These are phyloP conservation scores for Apocheima hispidaria DNA, from an alignment of 2,888 invertebrate genomes.

Conservation along the genomic window DNA sequence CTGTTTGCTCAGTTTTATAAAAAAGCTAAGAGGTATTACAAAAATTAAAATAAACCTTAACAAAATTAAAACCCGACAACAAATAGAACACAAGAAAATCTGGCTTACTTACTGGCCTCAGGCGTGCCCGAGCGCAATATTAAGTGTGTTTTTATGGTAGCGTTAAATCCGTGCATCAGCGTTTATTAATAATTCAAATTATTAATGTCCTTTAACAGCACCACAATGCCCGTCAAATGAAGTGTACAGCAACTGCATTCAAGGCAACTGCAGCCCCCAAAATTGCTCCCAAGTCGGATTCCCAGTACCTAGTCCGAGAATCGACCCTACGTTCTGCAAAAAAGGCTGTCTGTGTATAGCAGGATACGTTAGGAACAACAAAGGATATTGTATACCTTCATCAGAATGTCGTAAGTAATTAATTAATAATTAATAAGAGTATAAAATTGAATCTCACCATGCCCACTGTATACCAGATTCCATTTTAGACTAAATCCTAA, in stretches of 20 bases:
- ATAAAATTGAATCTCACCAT: not conserved
- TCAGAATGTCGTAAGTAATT: constrained; percentile 32
- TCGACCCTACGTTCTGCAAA: constrained; percentile 20
- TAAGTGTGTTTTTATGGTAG: too few species aligned
- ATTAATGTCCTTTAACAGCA: not conserved
- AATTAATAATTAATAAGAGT: too few species aligned
- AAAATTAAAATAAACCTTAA: too few species aligned
- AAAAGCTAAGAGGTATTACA: too few species aligned
- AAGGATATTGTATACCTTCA: constrained; percentile 48
- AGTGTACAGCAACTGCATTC: not conserved
- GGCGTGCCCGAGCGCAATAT: too few species aligned
- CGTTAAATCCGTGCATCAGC: too few species aligned
- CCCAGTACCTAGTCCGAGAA: constrained; percentile 29
- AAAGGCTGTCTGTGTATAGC: constrained; percentile 37
- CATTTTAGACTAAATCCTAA: not conserved
- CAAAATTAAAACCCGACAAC: too few species aligned
- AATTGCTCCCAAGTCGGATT: constrained; percentile 36
- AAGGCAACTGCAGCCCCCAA: constrained; percentile 26
- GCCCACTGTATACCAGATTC: not conserved
- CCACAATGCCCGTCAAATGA: constrained; percentile 11
- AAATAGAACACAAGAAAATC: too few species aligned
- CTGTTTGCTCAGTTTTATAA: too few species aligned
- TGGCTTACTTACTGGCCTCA: too few species aligned
- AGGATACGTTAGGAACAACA: constrained; percentile 47
- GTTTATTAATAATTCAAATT: too few species aligned